Percentiles rank a stretch among this genome's conserved stretches.
These are phyloP conservation scores for Coelinius sp. DNA, from an alignment of 2,888 invertebrate genomes.

Conservation along the genomic window DNA sequence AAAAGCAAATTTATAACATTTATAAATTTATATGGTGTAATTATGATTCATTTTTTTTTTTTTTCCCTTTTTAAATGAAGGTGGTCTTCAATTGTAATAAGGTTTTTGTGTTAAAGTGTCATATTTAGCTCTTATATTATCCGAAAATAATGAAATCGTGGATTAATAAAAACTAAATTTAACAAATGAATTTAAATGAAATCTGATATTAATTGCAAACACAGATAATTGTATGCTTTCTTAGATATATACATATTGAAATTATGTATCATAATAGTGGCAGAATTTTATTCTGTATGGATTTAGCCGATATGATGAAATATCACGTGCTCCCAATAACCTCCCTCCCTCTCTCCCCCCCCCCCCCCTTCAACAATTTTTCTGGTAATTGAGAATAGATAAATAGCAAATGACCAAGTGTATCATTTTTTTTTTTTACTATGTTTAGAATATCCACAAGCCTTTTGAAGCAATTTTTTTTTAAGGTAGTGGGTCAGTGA, in stretches of 20 bases:
- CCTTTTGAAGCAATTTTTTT: neutral
- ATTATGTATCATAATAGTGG: constrained; percentile 40
- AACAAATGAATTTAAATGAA: constrained; percentile 25
- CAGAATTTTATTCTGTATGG: constrained; percentile 42
- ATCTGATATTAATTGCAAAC: constrained; percentile 10
- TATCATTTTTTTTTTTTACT: constrained; percentile 24
- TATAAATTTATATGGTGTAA: constrained; percentile 70
- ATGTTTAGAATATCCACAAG: neutral
- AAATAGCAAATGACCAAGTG: constrained; percentile 46
- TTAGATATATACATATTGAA: constrained; percentile 40
- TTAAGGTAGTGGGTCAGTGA: neutral
- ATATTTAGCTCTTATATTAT: constrained; percentile 66
- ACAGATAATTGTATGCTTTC: constrained; percentile 45
- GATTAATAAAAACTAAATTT: constrained; percentile 52
- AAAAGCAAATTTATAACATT: constrained; percentile 66
- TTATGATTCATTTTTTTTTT: too few relatives aligned
- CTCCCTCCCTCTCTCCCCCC: too few relatives aligned
- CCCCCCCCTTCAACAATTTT: constrained; percentile 34
- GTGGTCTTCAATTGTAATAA: constrained; percentile 60
- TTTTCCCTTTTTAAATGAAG: constrained; percentile 54
- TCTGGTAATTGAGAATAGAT: constrained; percentile 50
- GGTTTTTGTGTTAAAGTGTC: constrained; percentile 66
- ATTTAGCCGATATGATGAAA: constrained; percentile 45
- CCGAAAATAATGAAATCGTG: constrained; percentile 64
- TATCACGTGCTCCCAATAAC: constrained; percentile 20